Base-by-base conservation (phyloP, 35 echinoderm and acorn worm species). In the Acanthaster planci region DNA sequence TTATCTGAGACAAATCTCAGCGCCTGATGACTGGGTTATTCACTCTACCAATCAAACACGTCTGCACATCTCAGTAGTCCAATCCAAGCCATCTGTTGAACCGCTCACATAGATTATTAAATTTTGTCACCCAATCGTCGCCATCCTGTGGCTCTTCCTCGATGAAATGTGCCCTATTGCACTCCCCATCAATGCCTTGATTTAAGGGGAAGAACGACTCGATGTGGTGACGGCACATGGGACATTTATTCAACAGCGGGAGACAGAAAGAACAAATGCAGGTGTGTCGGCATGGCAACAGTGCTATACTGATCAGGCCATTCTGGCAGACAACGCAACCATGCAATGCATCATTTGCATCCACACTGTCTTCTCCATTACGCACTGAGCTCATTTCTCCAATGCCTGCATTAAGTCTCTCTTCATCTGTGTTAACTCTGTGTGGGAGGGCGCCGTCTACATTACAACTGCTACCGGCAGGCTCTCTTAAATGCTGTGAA, bases 281-380 rank as follows among this genome's bases (percentile, higher is more conserved):
- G 1, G 81, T 57, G 35, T 83, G 81, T 60, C 81, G 53, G 36
- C 81, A 83, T 0, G 79, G 81, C 44, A 83, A 60, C 36, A 83
- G 53, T 22, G 56, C 81, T 40, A 53, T 83, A 39, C 51, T 58
- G 53, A 83, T 38, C 31, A 38, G 35, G 12, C 51, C 81, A 27
- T 83, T 83, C 59, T 57, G 81, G 56, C 81, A 83, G 21, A 83
- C 81, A 31, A 57, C 56, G 38, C 81, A 83, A 34, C 37, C 81
- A 18, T 57, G 26, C 0, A 53, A 18, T 51, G 19, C 19, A 32
- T 47, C 26, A 22, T 32, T 31, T 52, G 30, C 26, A 15, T 32
- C 38, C 0, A 44, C 34, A 60, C 34, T 19, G 26, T 37, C 56
- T 34, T 60, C 38, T 8, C 5, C 10, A 57, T 12, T 0, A 38